Base-by-base conservation (phyloP, 2,888 invertebrate species). In the Cryptus viduatorius region DNA sequence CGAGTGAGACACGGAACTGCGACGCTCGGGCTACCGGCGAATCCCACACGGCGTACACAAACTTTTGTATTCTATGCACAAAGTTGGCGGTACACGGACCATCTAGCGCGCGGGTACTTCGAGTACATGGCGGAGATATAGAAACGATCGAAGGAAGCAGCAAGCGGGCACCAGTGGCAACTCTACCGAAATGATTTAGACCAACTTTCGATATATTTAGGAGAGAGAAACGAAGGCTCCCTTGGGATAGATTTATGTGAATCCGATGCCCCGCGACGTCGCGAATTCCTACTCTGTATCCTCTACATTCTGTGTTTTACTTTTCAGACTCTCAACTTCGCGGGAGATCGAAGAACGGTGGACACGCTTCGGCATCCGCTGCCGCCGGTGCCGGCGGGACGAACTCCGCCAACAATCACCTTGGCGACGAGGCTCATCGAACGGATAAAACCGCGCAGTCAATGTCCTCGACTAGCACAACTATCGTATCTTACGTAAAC, bases 381-480 rank as follows among this genome's bases (percentile, higher is more conserved):
- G 82, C 84, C 16, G 82, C 82, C 31, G 83, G 79, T 24, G 81
- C 65, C 31, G 72, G 86, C 64, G 89, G 83, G 61, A 75, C 84
- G 56, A 85, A 88, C 56, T 81, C 72, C 68, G 89, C 89, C 44
- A 77, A 79, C 78, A 82, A 85, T 50, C 86, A 86, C 59, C n/a
- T 78, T 31, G 83, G 78, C 67, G 86, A 86, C 44, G 89, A 89
- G 16, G 88, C 87, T 73, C 88, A 88, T 53, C 89, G 90, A 87
- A 88, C 89, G 69, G 92, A 92, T 85, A 92, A 92, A 79, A 91
- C 91, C 16, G 90, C 92, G 37, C 92, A 91, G 79, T 92, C 93
- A 68, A 92, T 92, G 91, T 92, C 92, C 12, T 92, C 92, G 68
- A 90, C 88, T 77, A 90, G 89, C 83, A 82, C 88, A 10, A 86